Base-by-base conservation (phyloP, 2,113 vertebrate species). In the Podarcis muralis region DNA sequence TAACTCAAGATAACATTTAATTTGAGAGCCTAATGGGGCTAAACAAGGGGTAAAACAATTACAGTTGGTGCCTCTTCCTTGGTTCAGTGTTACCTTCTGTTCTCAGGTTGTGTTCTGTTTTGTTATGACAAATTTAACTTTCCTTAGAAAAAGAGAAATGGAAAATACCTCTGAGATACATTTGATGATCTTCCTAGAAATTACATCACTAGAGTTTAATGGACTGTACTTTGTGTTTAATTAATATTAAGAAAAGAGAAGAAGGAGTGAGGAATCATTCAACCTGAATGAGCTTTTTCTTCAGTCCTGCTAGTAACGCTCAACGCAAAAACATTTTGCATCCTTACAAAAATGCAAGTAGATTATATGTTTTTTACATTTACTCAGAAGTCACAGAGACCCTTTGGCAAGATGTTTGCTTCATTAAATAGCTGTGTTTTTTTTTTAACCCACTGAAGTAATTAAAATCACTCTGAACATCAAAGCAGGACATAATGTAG, bases 101-200 rank as follows among this genome's bases (percentile, higher is more conserved):
- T 90, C 94, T 43, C 90, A 90, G 88, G 87, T 87, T 90, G 84
- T 84, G 90, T 91, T 88, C 89, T 94, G 74, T 92, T 66, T 81
- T 25, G 0, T 95, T 94, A 96, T 85, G 88, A 94, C 94, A 96
- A 95, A 96, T 91, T 88, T 84, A 86, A 95, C 93, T 92, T 90
- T 84, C 93, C 86, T 25, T 53, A 82, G 88, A 93, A 87, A 93
- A 90, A 93, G 91, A 93, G 90, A 94, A 81, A 89, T 93, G 95
- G 95, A 96, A 96, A 96, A 94, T 87, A 93, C 92, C 91, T 92
- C 89, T 18, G 92, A 88, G 95, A 91, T 88, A 92, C 74, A 91
- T 95, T 93, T 92, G 90, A 82, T 94, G 95, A 95, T 93, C 94
- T 94, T 91, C 78, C 91, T 93, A 93, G 86, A 89, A 92, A 90